Conservation (phyloP, 2,113 vertebrate genomes). For the Calonectris borealis region DNA sequence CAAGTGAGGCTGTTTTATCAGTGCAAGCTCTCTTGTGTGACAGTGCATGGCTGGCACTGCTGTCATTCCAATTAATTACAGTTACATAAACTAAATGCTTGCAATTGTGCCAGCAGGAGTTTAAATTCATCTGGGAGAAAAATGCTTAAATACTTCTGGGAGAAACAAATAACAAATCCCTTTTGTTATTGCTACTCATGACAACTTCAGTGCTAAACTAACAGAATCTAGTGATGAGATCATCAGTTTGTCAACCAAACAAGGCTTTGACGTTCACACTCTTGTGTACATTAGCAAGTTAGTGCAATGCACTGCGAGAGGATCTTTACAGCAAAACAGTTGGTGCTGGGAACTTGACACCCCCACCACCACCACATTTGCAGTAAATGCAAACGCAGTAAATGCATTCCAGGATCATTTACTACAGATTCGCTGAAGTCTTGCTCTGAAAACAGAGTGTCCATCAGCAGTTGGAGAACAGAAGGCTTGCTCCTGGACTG, state of each 20-base stretch:
- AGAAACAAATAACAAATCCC: not conserved
- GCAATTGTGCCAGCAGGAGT: not conserved
- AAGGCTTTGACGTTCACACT: not conserved
- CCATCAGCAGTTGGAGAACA: not conserved
- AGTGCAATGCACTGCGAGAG: not conserved
- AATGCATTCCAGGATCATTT: not conserved
- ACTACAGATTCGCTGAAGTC: not conserved
- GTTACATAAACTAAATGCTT: not conserved
- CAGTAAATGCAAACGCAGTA: not conserved
- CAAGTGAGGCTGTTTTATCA: constrained; percentile 17
- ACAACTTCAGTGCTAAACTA: not conserved
- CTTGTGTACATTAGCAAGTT: not conserved
- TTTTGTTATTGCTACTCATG: not conserved
- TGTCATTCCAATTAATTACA: constrained; percentile 4
- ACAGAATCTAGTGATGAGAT: not conserved
- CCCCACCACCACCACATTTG: not conserved
- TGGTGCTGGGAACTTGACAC: not conserved
- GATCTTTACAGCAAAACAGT: not conserved
- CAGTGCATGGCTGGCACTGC: not conserved
- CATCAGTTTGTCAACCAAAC: not conserved
- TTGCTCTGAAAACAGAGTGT: not conserved
- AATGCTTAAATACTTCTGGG: not conserved
- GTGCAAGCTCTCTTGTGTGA: not conserved
- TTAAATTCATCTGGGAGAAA: not conserved
- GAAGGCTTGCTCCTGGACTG: not conserved